Percentiles rank a stretch among this genome's conserved stretches.
Evolutionary conservation across 2,797 vertebrate species (phyloP).

Genomic region (Typhlichthys eigenmanni): DNA sequence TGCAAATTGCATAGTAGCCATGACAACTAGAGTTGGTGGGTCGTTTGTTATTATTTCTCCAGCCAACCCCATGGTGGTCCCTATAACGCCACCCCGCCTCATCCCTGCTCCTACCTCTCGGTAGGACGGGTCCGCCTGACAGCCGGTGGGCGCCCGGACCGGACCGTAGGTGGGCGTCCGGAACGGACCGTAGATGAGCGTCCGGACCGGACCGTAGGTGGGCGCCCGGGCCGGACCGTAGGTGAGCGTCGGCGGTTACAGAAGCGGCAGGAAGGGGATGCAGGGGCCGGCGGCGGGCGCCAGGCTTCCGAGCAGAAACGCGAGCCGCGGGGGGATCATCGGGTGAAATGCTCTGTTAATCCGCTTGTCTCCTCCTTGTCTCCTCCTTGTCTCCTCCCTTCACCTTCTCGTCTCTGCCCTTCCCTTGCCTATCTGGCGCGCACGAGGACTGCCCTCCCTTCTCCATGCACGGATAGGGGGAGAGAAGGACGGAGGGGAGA

Average conservation of each 20-base stretch:
- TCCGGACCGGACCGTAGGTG: background rate
- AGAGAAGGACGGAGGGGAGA: background rate
- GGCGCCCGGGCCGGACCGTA: background rate
- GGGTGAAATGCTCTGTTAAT: constrained; percentile 35
- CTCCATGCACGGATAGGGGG: background rate
- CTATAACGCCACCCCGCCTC: constrained; percentile 16
- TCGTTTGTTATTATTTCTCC: too few species aligned
- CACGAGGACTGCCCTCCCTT: too few species aligned
- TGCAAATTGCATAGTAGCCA: too few species aligned
- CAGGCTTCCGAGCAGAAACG: constrained; percentile 31
- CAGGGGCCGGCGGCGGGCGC: too few species aligned
- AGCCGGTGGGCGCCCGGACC: constrained; percentile 9
- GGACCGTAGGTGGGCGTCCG: background rate
- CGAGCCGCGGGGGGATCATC: constrained; percentile 41
- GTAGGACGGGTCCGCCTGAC: constrained; percentile 34
- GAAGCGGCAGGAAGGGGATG: too few species aligned
- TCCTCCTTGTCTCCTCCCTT: too few species aligned
- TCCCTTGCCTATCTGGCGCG: too few species aligned
- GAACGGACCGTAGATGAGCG: background rate
- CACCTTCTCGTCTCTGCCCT: too few species aligned
- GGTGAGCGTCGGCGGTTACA: background rate
- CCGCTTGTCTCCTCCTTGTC: constrained; percentile 9
- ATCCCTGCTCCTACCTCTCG: constrained; percentile 49
- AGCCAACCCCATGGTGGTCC: constrained; percentile 3
- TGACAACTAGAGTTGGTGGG: too few species aligned